phyloP scores from a whole-genome alignment of 2,797 vertebrate species.

The Mormyrus hasselquistii region DNA sequence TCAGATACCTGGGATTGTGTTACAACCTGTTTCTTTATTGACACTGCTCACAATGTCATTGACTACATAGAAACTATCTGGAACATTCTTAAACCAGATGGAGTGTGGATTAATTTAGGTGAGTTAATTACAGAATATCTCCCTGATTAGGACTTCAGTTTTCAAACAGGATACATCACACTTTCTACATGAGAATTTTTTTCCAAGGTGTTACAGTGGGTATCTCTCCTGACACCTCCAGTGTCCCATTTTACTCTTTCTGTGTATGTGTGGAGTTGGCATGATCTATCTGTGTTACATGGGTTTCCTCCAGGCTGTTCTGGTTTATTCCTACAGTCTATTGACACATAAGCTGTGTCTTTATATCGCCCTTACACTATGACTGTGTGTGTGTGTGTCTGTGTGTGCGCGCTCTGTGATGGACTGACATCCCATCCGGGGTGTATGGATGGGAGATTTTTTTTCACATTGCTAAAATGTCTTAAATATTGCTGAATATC shows the following conservation, averaged over 20 bases:
- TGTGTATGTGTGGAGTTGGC: not conserved
- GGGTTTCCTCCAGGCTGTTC: not conserved
- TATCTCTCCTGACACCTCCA: not conserved
- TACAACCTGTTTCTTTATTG: slow-evolving; percentile 97
- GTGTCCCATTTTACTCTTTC: not conserved
- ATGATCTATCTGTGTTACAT: not conserved
- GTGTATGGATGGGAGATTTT: not conserved
- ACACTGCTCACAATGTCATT: slow-evolving; percentile 95
- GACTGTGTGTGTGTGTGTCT: not conserved
- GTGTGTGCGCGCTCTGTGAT: not conserved
- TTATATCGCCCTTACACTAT: not conserved
- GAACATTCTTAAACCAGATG: slow-evolving; percentile 97
- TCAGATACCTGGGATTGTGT: slow-evolving; percentile 93
- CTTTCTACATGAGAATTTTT: not conserved
- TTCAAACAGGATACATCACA: not conserved
- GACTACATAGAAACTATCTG: slow-evolving; percentile 97
- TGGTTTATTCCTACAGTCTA: not conserved
- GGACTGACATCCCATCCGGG: not conserved
- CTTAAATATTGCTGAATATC: not conserved
- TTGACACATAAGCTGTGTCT: not conserved
- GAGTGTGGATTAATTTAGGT: slow-evolving; percentile 98
- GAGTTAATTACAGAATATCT: slow-evolving; percentile 45
- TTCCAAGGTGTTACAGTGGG: not conserved
- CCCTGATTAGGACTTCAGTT: slow-evolving; percentile 1
- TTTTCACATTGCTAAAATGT: not conserved